These are phyloP conservation scores for Invenusta paracnida DNA, from an alignment of 2,888 invertebrate genomes.

Conservation along the genomic window DNA sequence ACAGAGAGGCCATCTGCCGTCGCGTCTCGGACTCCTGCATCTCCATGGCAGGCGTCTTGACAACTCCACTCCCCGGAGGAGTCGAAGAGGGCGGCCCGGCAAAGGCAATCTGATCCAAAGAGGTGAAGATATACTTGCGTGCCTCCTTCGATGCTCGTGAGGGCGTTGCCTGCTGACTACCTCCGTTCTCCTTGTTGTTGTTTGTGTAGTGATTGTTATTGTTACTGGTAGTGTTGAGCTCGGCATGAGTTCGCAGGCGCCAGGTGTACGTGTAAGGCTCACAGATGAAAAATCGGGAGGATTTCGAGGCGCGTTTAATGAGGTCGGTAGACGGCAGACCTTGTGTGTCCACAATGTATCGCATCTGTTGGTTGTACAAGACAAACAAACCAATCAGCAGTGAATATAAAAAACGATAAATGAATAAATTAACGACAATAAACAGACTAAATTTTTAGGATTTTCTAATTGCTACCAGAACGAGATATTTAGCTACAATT, in stretches of 20 bases:
- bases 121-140: slow-evolving; percentile 97
- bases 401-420: too few species aligned
- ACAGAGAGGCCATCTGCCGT: slow-evolving; percentile 89
- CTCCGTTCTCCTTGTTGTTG: not conserved
- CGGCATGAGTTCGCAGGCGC: slow-evolving; percentile 80
- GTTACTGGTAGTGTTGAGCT: slow-evolving; percentile 72
- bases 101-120: slow-evolving; percentile 83
- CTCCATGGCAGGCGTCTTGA: too few species aligned
- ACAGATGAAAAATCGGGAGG: slow-evolving; percentile 93
- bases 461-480: too few species aligned
- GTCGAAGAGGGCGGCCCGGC: slow-evolving; percentile 49
- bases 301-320: slow-evolving; percentile 93
- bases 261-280: slow-evolving; percentile 64
- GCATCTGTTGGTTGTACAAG: slow-evolving; percentile 76
- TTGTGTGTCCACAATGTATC: slow-evolving; percentile 92
- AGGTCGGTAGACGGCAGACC: slow-evolving; percentile 95
- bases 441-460: too few species aligned
- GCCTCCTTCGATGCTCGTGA: slow-evolving; percentile 99
- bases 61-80: not conserved
- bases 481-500: too few species aligned
- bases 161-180: slow-evolving; percentile 87
- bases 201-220: slow-evolving; percentile 67
- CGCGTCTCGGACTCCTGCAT: slow-evolving; percentile 89
- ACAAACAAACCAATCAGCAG: too few species aligned
- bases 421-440: too few species aligned